Conservation (phyloP, 2,888 invertebrate species). For the Gryllus longicercus region DNA sequence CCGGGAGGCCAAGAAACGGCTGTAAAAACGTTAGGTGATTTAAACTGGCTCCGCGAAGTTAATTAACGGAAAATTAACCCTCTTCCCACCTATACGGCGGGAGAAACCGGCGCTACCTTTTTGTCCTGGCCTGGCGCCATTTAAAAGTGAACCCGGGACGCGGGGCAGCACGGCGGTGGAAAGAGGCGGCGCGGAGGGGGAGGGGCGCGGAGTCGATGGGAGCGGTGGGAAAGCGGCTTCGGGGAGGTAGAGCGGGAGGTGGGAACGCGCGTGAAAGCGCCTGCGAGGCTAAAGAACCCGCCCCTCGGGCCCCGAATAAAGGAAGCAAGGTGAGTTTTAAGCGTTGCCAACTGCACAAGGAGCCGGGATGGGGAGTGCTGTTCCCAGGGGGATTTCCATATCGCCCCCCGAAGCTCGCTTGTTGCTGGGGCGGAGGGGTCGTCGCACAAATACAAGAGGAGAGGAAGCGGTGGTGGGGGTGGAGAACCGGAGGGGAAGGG, state of each 20-base stretch:
- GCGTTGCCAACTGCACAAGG: no score
- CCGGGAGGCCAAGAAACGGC: not conserved
- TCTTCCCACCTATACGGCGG: not conserved
- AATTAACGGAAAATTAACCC: constrained; percentile 17
- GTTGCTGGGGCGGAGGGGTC: no score
- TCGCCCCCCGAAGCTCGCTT: no score
- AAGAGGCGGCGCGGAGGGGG: not conserved
- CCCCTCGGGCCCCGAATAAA: no score
- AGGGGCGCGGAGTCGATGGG: not conserved
- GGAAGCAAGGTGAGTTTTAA: no score
- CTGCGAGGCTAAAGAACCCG: no score
- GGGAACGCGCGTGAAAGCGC: not conserved
- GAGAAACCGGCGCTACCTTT: not conserved
- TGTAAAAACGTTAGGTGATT: constrained; percentile 1
- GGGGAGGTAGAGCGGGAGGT: not conserved
- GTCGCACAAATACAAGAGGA: not conserved
- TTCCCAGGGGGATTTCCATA: no score
- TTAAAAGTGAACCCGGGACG: not conserved
- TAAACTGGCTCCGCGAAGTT: not conserved
- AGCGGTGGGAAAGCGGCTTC: not conserved
- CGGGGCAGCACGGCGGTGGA: not conserved
- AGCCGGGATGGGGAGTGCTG: no score
- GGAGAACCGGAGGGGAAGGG: not conserved
- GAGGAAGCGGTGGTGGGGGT: not conserved
- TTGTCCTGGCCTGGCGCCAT: not conserved